Conservation (phyloP, 2,113 vertebrate genomes). For the Neogale vison region DNA sequence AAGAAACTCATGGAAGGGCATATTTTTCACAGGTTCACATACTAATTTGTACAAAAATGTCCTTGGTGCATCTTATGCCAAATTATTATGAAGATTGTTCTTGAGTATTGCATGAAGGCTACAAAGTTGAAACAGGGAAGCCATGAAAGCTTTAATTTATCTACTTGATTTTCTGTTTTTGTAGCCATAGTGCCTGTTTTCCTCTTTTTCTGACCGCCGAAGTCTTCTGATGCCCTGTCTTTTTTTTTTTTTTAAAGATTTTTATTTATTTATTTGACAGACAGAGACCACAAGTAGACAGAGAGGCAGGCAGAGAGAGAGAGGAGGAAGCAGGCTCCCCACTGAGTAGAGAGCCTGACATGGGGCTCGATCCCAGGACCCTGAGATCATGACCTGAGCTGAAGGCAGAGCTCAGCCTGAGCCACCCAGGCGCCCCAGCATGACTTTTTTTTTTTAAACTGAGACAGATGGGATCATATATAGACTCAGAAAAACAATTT, state of each 20-base stretch:
- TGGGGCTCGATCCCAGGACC: too few relatives aligned
- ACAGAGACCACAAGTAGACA: too few relatives aligned
- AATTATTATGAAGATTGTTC: conserved; percentile 70
- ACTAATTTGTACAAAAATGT: too few relatives aligned
- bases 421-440: not conserved
- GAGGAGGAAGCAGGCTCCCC: too few relatives aligned
- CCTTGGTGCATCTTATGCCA: not conserved
- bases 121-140: conserved; percentile 71
- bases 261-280: too few relatives aligned
- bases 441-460: conserved; percentile 22
- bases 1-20: too few relatives aligned
- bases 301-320: too few relatives aligned
- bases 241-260: not conserved
- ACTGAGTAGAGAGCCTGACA: too few relatives aligned
- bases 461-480: not conserved
- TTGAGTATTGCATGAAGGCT: conserved; percentile 82
- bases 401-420: too few relatives aligned
- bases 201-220: conserved; percentile 82
- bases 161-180: conserved; percentile 88
- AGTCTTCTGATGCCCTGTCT: conserved; percentile 84
- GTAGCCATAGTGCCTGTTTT: conserved; percentile 85
- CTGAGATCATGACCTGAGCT: too few relatives aligned
- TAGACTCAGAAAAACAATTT: not conserved
- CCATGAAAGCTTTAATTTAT: conserved; percentile 87
- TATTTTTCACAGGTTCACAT: too few relatives aligned